Percentiles rank a stretch among this genome's conserved stretches.
These are phyloP conservation scores for Lycaon pictus DNA, from an alignment of 2,113 vertebrate species.

Conservation along the genomic window DNA sequence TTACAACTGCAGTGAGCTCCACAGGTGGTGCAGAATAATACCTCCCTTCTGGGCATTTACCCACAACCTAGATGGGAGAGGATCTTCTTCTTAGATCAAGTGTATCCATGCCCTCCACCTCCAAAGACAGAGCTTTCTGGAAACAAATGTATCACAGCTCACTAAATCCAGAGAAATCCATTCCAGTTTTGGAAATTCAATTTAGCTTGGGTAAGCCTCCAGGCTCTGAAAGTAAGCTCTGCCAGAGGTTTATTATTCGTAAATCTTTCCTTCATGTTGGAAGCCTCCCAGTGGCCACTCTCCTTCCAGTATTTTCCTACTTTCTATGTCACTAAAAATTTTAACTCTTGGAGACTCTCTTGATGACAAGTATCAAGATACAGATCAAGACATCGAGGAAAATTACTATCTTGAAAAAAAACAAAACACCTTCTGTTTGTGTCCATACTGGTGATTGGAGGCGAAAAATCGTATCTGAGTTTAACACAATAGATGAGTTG, in stretches of 20 bases:
- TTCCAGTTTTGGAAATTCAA: slow-evolving; percentile 64
- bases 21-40: accelerated
- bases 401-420: neutral
- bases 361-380: neutral
- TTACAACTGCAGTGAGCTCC: accelerated
- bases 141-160: neutral
- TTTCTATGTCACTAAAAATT: neutral
- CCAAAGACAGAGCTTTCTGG: neutral
- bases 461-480: neutral
- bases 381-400: neutral
- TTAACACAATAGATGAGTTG: neutral
- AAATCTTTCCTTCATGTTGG: neutral
- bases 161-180: slow-evolving; percentile 12
- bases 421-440: neutral
- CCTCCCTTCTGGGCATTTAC: too few species aligned
- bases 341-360: neutral
- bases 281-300: neutral
- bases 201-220: slow-evolving; percentile 58
- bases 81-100: neutral
- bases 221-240: neutral
- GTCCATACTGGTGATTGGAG: neutral
- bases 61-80: too few species aligned
- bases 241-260: neutral
- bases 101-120: neutral
- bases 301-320: neutral